These are phyloP conservation scores for Hafferia zeledoni DNA, from an alignment of 2,797 vertebrate species.

Conservation along the genomic window DNA sequence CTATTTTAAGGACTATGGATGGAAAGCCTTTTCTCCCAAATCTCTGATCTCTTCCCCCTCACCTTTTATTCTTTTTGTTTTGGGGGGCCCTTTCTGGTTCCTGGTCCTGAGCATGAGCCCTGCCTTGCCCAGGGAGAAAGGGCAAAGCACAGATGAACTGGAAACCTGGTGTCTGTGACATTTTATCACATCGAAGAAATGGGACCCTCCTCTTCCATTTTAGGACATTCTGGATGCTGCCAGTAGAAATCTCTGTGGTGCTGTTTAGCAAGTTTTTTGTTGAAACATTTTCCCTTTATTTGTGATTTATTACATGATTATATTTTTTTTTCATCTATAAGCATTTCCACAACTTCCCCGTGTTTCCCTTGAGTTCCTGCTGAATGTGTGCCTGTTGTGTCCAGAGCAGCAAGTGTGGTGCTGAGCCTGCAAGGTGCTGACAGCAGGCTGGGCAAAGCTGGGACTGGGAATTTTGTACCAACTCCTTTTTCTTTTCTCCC, in stretches of 20 bases:
- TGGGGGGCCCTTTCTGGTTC: not conserved
- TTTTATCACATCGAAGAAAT: not conserved
- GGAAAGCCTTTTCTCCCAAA: not conserved
- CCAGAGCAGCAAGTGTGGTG: not conserved
- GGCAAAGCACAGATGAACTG: not conserved
- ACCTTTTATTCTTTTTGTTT: not conserved
- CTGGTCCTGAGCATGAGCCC: not conserved
- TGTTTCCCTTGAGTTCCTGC: not conserved
- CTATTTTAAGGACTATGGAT: not conserved
- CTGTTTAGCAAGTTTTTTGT: conserved; percentile 31
- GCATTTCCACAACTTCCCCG: not conserved
- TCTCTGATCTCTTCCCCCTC: not conserved
- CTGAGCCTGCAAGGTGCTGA: not conserved
- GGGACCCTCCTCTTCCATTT: not conserved
- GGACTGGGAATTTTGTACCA: conserved; percentile 56
- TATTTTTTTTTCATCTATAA: not conserved
- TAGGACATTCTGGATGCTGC: conserved; percentile 16
- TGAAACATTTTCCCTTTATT: conserved; percentile 20
- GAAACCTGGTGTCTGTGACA: not conserved
- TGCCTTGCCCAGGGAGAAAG: not conserved
- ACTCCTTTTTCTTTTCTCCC: not conserved
- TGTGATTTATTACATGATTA: not conserved
- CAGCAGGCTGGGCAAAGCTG: not conserved
- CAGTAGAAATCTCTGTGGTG: conserved; percentile 58
- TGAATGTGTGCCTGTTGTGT: not conserved